Evolutionary conservation across 2,797 vertebrate genomes (phyloP).

Genomic region (Rousettus madagascariensis): DNA sequence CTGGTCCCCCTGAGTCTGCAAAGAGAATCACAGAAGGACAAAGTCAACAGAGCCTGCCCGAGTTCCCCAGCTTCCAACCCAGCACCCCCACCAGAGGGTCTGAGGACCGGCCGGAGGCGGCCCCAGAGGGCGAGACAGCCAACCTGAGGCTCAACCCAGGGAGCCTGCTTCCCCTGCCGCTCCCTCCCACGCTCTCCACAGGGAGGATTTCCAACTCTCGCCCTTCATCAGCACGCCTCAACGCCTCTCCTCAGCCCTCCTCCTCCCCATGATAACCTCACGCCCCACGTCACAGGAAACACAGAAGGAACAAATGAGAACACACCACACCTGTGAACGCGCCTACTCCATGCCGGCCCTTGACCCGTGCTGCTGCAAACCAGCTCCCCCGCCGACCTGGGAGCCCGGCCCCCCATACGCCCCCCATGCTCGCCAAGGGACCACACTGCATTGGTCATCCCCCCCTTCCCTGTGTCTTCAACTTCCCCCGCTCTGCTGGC

Average conservation of each 20-base stretch:
- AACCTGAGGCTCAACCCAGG: not conserved
- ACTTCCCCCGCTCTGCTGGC: too few relatives aligned
- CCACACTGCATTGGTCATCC: accelerated
- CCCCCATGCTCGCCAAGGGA: not conserved
- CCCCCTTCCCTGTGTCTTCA: not conserved
- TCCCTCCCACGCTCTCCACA: not conserved
- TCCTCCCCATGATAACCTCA: not conserved
- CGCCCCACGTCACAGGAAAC: not conserved
- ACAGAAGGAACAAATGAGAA: not conserved
- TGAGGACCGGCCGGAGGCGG: not conserved
- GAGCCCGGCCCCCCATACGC: accelerated
- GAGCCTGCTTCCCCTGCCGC: not conserved
- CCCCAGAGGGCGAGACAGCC: not conserved
- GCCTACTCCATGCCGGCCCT: not conserved
- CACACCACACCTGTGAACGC: not conserved
- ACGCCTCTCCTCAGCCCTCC: not conserved
- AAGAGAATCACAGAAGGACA: not conserved
- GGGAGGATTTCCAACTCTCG: accelerated
- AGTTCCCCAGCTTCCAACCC: not conserved
- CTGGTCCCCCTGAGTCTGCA: not conserved
- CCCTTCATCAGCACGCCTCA: not conserved
- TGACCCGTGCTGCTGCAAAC: not conserved
- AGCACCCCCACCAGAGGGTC: not conserved
- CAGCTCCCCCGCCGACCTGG: not conserved
- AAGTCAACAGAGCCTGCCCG: not conserved